A percentile compares a stretch with the other conserved stretches of the same genome.
Conservation (phyloP, 92 coral and sea anemone species). For the Virgularia gustaviana region DNA sequence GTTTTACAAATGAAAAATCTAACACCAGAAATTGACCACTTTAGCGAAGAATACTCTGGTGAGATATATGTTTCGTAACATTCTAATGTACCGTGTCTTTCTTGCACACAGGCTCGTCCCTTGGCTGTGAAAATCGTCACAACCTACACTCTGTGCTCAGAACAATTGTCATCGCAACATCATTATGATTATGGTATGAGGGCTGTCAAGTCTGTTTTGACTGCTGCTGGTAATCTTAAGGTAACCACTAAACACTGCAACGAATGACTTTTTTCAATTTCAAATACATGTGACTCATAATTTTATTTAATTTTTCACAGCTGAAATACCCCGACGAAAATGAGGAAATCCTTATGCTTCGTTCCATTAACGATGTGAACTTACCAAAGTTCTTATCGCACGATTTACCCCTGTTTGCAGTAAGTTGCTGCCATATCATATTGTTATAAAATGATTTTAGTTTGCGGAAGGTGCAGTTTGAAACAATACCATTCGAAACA, state of each 20-base stretch:
- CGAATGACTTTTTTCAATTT: not conserved
- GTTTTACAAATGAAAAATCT: too few species aligned
- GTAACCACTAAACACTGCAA: constrained; percentile 38
- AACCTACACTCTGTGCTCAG: constrained; percentile 93
- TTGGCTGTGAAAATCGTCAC: constrained; percentile 96
- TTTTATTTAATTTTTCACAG: constrained; percentile 36
- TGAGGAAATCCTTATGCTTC: constrained; percentile 88
- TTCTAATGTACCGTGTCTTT: too few species aligned
- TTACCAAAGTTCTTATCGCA: constrained; percentile 95
- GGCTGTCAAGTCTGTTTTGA: constrained; percentile 95
- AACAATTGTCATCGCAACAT: constrained; percentile 94
- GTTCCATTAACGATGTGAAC: constrained; percentile 96
- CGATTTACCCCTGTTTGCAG: constrained; percentile 90
- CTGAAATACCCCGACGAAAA: constrained; percentile 90
- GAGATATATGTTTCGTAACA: too few species aligned
- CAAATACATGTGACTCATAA: too few species aligned
- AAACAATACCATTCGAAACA: not conserved
- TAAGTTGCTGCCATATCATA: constrained; percentile 19
- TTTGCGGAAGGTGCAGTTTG: not conserved
- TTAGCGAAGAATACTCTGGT: too few species aligned
- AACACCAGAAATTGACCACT: too few species aligned
- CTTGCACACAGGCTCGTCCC: constrained; percentile 95
- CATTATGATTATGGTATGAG: constrained; percentile 99
- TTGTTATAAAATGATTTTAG: not conserved
- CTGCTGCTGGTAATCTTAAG: constrained; percentile 98